Evolutionary conservation across 2,113 vertebrate species (phyloP).

Genomic region (Bothrops jararaca): DNA sequence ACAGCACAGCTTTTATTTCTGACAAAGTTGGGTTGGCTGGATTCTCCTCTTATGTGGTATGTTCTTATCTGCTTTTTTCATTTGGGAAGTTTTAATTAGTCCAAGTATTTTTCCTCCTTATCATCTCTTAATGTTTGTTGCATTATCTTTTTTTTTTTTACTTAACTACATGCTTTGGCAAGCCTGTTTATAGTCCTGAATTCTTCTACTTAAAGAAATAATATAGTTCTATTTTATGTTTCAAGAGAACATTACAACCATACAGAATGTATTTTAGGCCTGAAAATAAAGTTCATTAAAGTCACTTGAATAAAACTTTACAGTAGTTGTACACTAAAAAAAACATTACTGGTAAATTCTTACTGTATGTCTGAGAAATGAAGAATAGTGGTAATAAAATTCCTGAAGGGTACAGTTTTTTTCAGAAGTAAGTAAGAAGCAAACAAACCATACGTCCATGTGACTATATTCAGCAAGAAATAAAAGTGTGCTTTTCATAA

Average conservation of each 20-base stretch:
- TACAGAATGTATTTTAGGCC: background rate
- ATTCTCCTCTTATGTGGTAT: background rate
- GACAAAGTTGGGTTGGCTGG: background rate
- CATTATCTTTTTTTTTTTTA: background rate
- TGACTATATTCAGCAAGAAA: background rate
- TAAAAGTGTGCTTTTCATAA: background rate
- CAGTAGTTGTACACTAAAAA: background rate
- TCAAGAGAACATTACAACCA: background rate
- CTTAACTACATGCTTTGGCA: background rate
- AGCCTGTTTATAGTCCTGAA: background rate
- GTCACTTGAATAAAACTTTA: background rate
- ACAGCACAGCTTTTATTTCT: background rate
- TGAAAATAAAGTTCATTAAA: background rate
- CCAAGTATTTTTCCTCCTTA: background rate
- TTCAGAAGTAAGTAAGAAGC: background rate
- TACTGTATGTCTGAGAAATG: background rate
- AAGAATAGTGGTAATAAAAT: background rate
- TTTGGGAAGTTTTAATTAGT: conserved; percentile 1
- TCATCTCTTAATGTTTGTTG: background rate
- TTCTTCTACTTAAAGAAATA: background rate
- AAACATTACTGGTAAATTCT: background rate
- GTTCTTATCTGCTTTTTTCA: background rate
- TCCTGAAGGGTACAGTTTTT: background rate
- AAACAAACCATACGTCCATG: background rate
- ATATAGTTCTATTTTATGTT: background rate